These are phyloP conservation scores for Clupea harengus DNA, from an alignment of 2,113 vertebrate genomes.

Conservation along the genomic window DNA sequence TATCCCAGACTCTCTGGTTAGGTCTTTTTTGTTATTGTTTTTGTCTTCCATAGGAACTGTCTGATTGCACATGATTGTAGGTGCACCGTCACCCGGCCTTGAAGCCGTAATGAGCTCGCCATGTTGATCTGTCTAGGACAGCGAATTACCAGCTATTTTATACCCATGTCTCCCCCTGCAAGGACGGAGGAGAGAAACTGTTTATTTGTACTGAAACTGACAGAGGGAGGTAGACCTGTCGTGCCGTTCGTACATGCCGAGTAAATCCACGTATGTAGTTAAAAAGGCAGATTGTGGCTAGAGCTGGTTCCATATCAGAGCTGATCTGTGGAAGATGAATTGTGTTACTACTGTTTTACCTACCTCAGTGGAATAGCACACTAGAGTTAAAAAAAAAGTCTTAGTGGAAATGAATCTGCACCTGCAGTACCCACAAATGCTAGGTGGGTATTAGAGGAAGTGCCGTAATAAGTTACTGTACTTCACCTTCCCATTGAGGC, in stretches of 20 bases:
- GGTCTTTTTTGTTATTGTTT: conserved; percentile 30
- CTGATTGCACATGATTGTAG: conserved; percentile 61
- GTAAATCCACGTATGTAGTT: conserved; percentile 59
- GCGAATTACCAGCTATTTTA: conserved; percentile 60
- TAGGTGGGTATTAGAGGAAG: background rate
- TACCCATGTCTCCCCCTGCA: conserved; percentile 53
- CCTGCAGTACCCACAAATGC: background rate
- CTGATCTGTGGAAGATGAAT: background rate
- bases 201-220: conserved; percentile 60
- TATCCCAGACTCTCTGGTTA: conserved; percentile 34
- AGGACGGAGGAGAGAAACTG: conserved; percentile 23
- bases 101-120: conserved; percentile 73
- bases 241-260: conserved; percentile 58
- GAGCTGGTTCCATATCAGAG: conserved; percentile 40
- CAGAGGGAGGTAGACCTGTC: conserved; percentile 53
- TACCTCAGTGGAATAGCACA: background rate
- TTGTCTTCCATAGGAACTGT: conserved; percentile 57
- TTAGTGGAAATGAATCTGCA: background rate
- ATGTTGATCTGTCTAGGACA: conserved; percentile 61
- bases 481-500: background rate
- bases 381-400: background rate
- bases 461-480: background rate
- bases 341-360: background rate
- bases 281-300: conserved; percentile 57
- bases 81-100: conserved; percentile 65